Evolutionary conservation across 2,888 invertebrate species (phyloP).

Genomic region (Miltochrista miniata): DNA sequence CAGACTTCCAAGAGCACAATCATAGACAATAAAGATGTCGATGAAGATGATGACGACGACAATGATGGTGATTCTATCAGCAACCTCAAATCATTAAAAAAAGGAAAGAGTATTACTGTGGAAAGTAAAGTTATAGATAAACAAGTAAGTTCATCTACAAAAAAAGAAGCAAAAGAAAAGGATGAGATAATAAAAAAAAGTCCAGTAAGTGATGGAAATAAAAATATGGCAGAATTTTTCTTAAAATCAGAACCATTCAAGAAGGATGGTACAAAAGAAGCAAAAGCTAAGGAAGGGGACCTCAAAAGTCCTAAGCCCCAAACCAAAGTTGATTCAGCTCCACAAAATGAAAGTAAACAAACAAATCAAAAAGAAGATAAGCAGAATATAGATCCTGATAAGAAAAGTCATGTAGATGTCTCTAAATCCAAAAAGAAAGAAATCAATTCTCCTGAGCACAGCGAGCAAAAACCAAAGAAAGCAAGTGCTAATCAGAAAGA

Average conservation of each 20-base stretch:
- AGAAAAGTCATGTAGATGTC: slow-evolving; percentile 24
- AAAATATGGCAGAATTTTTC: slow-evolving; percentile 1
- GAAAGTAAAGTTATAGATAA: slow-evolving; percentile 6
- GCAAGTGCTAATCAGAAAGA: slow-evolving; percentile 30
- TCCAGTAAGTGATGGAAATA: background rate
- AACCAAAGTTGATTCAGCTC: slow-evolving; percentile 1
- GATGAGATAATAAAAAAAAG: slow-evolving; percentile 3
- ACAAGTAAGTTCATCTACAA: background rate
- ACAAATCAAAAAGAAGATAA: slow-evolving; percentile 28
- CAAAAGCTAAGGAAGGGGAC: slow-evolving; percentile 15
- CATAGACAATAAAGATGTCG: background rate
- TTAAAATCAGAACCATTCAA: slow-evolving; percentile 26
- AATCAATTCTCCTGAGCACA: slow-evolving; percentile 13
- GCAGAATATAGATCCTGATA: slow-evolving; percentile 26
- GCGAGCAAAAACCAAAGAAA: slow-evolving; percentile 16
- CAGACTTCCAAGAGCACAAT: background rate
- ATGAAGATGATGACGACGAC: slow-evolving; percentile 1
- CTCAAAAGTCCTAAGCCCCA: slow-evolving; percentile 18
- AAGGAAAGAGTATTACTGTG: background rate
- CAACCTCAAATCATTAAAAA: background rate
- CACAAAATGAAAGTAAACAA: slow-evolving; percentile 31
- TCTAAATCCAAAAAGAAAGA: slow-evolving; percentile 24
- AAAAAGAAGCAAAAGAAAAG: slow-evolving; percentile 12
- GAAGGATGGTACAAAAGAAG: slow-evolving; percentile 22
- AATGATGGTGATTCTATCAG: background rate